Base-by-base conservation (phyloP, 2,113 vertebrate genomes). In the Panthera leo region DNA sequence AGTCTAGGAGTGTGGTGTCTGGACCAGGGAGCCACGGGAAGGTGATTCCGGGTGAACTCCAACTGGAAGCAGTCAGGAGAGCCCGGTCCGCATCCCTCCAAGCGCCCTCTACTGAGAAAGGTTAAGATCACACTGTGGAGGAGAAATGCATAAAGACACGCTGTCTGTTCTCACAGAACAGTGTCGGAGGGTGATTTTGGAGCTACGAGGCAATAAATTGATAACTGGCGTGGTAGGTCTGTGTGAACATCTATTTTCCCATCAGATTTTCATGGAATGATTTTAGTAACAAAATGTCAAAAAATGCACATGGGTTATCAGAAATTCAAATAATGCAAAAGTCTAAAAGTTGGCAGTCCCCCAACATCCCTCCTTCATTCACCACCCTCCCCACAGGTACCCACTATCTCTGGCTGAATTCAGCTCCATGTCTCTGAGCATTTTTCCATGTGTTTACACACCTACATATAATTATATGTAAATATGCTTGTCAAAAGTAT, bases 231-330 rank as follows among this genome's bases (percentile, higher is more conserved):
- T 58, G 11, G 29, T 76, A 58, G 34, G 39, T 93, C 23, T 85
- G 31, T 96, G 36, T 93, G 63, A 90, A 39, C 76, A 82, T 65
- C 21, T 85, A 0, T 93, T 82, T 94, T 55, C 39, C 19, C 34
- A 67, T 67, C n/a, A 90, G 29, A 71, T 78, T 83, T 87, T 92
- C 7, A 55, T 75, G 23, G n/a, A 82, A 10, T 48, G n/a, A 48
- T 95, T 90, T 95, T 82, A 95, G 79, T 89, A 90, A 88, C n/a
- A 61, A 89, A 89, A 92, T 80, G 45, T 89, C 65, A 88, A 89
- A 95, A 76, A 93, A 80, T 84, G 11, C 36, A n/a, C 45, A n/a
- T 80, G 18, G 23, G 14, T 83, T 93, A 42, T 79, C 87, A 86
- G 71, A 71, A 91, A 51, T 82, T 93, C 71, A 89, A 92, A 71